Conservation (phyloP, 1,140 invertebrate species). For the Calliopsis andreniformis region DNA sequence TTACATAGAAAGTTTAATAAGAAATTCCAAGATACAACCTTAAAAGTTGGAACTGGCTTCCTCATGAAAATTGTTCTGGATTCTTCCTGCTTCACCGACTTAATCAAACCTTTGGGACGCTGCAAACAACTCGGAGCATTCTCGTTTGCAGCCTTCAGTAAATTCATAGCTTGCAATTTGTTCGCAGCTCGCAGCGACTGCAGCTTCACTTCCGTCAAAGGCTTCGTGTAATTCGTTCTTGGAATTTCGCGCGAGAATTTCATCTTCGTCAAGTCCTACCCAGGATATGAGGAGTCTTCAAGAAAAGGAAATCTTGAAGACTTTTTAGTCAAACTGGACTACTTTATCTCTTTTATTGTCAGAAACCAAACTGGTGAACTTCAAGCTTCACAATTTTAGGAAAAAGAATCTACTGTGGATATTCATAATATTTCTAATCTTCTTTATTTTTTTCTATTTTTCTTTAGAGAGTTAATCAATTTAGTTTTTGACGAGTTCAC, state of each 20-base stretch:
- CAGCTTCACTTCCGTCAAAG: constrained; percentile 19
- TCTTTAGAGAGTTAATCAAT: too few relatives aligned
- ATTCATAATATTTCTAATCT: too few relatives aligned
- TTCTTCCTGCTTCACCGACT: background rate
- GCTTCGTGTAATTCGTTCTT: constrained; percentile 20
- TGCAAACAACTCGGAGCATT: constrained; percentile 8
- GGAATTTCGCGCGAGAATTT: constrained; percentile 18
- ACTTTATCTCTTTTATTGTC: too few relatives aligned
- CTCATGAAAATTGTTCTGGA: background rate
- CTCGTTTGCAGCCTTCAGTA: constrained; percentile 12
- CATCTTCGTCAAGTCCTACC: constrained; percentile 13
- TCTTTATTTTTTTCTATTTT: too few relatives aligned
- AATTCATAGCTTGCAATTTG: constrained; percentile 15
- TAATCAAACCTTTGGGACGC: background rate
- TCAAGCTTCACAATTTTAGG: too few relatives aligned
- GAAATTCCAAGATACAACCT: constrained; percentile 1
- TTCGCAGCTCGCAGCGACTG: background rate
- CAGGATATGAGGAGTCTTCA: constrained; percentile 29
- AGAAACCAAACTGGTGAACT: too few relatives aligned
- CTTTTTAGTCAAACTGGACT: too few relatives aligned
- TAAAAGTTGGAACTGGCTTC: constrained; percentile 24
- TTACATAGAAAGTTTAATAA: background rate
- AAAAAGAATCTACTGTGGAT: too few relatives aligned
- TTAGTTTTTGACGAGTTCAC: too few relatives aligned
- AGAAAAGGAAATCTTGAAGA: constrained; percentile 17